Percentiles rank a stretch among this genome's conserved stretches.
These are phyloP conservation scores for Aphrophora alni DNA, from an alignment of 2,888 invertebrate genomes.

Conservation along the genomic window DNA sequence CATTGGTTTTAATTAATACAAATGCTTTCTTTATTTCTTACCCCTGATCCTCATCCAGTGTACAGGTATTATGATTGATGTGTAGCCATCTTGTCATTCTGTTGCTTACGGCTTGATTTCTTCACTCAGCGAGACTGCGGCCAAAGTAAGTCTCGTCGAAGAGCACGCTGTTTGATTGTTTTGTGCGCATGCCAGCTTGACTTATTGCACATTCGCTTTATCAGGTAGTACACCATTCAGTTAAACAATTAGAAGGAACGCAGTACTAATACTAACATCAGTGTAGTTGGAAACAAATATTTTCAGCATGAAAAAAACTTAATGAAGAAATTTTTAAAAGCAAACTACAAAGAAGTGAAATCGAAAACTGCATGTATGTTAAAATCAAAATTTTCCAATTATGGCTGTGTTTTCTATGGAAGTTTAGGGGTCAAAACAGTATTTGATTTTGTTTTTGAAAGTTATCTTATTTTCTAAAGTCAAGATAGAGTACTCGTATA, in stretches of 20 bases:
- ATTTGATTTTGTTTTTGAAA: too few species aligned
- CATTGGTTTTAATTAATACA: constrained; percentile 49
- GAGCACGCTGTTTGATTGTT: constrained; percentile 42
- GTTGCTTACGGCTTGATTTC: constrained; percentile 44
- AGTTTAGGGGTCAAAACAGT: too few species aligned
- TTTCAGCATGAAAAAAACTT: background rate
- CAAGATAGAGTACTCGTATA: too few species aligned
- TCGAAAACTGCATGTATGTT: background rate
- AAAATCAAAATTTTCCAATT: too few species aligned
- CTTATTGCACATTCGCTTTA: constrained; percentile 33
- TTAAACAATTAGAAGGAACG: constrained; percentile 20
- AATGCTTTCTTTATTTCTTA: constrained; percentile 50
- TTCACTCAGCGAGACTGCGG: constrained; percentile 40
- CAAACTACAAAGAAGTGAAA: background rate
- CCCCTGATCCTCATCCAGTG: constrained; percentile 46
- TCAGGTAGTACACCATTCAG: background rate
- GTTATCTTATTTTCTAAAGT: too few species aligned
- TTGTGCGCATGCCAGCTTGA: constrained; percentile 33
- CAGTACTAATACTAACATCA: constrained; percentile 36
- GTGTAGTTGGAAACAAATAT: background rate
- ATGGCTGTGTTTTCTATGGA: too few species aligned
- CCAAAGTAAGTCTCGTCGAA: constrained; percentile 42
- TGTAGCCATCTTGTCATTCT: constrained; percentile 43
- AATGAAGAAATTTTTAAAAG: background rate
- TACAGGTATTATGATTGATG: constrained; percentile 44